These are phyloP conservation scores for Listronotus oregonensis DNA, from an alignment of 1,140 invertebrate species.

Conservation along the genomic window DNA sequence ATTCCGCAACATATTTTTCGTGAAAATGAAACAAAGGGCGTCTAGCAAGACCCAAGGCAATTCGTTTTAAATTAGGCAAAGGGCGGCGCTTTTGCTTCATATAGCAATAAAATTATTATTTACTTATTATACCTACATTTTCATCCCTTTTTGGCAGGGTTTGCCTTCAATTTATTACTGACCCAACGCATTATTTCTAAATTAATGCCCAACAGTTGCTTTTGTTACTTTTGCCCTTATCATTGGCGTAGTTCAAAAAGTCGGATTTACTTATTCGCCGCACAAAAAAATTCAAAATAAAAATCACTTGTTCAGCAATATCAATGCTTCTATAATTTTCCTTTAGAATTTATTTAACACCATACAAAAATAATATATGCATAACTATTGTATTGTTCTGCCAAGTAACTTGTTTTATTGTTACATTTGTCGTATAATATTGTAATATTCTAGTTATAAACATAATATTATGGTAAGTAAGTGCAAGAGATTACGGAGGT, in stretches of 20 bases:
- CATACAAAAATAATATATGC: too few relatives aligned
- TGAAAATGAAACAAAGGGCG: slow-evolving; percentile 14
- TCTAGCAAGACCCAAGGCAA: slow-evolving; percentile 4
- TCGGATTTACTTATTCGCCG: background rate
- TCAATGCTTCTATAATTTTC: background rate
- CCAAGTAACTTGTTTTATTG: too few relatives aligned
- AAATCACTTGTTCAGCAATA: too few relatives aligned
- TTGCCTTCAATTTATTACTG: slow-evolving; percentile 12
- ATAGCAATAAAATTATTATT: slow-evolving; percentile 14
- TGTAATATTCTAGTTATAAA: too few relatives aligned
- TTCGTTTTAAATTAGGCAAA: slow-evolving; percentile 11
- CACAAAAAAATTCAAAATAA: too few relatives aligned
- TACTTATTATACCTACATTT: slow-evolving; percentile 10
- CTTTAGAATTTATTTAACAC: too few relatives aligned
- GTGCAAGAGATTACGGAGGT: too few relatives aligned
- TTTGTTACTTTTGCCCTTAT: slow-evolving; percentile 5
- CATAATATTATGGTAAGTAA: too few relatives aligned
- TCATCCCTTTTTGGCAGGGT: slow-evolving; percentile 8
- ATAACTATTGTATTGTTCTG: too few relatives aligned
- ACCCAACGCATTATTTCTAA: slow-evolving; percentile 3
- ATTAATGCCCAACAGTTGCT: slow-evolving; percentile 11
- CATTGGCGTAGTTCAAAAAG: background rate
- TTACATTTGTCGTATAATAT: too few relatives aligned
- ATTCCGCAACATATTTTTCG: background rate
- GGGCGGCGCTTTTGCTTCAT: background rate